Base-by-base conservation (phyloP, 2,797 vertebrate genomes). In the Calcarius lapponicus region DNA sequence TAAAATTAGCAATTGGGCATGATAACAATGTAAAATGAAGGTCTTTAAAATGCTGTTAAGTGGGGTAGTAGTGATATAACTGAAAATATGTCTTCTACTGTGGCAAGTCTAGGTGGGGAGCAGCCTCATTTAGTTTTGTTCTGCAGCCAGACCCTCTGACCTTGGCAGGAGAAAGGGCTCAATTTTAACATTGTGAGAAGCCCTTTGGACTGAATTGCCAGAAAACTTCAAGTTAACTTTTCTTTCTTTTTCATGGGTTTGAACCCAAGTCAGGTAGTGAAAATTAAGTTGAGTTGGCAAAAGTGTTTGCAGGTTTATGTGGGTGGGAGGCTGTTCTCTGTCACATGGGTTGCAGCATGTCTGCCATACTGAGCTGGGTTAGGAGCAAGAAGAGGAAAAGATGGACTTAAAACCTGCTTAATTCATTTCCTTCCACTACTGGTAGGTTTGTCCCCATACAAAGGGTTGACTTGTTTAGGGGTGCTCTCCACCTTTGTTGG, bases 41-140 rank as follows among this genome's bases (percentile, higher is more conserved):
- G 32, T 62, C 4, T 50, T 80, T 26, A 79, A 73, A 85, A 25
- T 17, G 13, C 57, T 28, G 4, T 67, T 45, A 45, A 51, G 7
- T n/a, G 45, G 32, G 11, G 5, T 36, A 36, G 18, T 18, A 50
- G 26, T 43, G 32, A 53, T 22, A 15, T 3, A 72, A 25, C 31
- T 79, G 48, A 72, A 64, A 72, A 51, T 19, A 15, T 0, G 3
- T 75, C 17, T 40, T 84, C 40, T 79, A 2, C 7, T 76, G 43
- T 66, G 43, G 25, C 32, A n/a, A 36, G 13, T 17, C 13, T n/a
- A 14, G 45, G 2, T 48, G 21, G 5, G 16, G 58, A 73, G 16
- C 4, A 9, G 11, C 26, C 56, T 25, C 1, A 1, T 40, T 83
- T 45, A 0, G 0, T 66, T 78, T 43, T 71, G 12, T 76, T 76